Base-by-base conservation (phyloP, 2,888 invertebrate species). In the Macroteleia sp. region DNA sequence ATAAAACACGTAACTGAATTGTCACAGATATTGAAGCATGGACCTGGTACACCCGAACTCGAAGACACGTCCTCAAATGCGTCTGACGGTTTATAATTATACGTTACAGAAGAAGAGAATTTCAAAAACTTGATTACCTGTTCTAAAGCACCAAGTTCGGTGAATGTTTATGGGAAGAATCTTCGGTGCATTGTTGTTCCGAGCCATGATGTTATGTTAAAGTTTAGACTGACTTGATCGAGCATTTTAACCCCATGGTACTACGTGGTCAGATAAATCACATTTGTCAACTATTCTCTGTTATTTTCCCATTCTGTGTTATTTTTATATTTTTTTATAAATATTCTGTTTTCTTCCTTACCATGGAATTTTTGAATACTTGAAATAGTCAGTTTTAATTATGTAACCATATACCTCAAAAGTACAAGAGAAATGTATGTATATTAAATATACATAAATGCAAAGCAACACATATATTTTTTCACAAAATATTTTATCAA, bases 1-100 rank as follows among this genome's bases (percentile, higher is more conserved):
- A 93, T 96, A 76, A 93, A 93, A 81, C 93, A 93, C 79, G 93
- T 95, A 52, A 94, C 93, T 9, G 94, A 95, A 84, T 90, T 95
- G 66, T 92, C 93, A 30, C 93, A 92, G 80, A 92, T 95, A 54
- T 91, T 95, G 82, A 88, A 89, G 32, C 86, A 84, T 34, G 86
- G 87, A 32, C 88, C 91, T 12, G 87, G 87, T n/a, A 88, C 86
- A 12, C 94, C 94, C 17, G 93, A 93, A 83, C 89, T 91, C 41
- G 89, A 91, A 86, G 87, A 92, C 85, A 87, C 88, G 46, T 91
- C 89, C 17, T 91, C 91, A 44, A 91, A 90, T 73, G 89, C 88
- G 6, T 91, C 90, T 1, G 93, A 93, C 86, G 93, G 93, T 41
- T 93, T 81, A 81, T 83, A 76, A 71, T 83, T 57, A 71, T 46